phyloP scores from a whole-genome alignment of 1,140 invertebrate genomes.

The Amphibalanus amphitrite region DNA sequence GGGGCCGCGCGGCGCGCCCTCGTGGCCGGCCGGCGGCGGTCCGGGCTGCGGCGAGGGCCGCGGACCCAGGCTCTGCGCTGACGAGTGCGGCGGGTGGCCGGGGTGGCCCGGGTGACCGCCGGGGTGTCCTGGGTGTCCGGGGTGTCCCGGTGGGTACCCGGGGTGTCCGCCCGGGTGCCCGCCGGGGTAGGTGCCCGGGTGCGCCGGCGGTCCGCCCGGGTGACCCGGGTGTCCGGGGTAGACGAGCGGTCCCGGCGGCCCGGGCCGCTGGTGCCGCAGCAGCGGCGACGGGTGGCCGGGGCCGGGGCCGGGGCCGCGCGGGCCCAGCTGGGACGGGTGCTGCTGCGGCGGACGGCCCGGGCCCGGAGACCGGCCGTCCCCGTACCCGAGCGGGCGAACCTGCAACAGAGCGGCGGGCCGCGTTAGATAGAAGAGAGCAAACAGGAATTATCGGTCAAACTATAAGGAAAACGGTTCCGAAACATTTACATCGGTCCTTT shows the following conservation, averaged over 20 bases:
- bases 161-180: neutral
- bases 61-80: slow-evolving; percentile 5
- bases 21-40: neutral
- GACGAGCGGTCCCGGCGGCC: slow-evolving; percentile 15
- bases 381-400: neutral
- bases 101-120: slow-evolving; percentile 11
- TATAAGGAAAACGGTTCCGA: too few species aligned
- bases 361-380: neutral
- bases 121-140: slow-evolving; percentile 8
- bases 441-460: too few species aligned
- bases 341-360: neutral
- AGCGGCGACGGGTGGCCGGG: slow-evolving; percentile 4
- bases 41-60: slow-evolving; percentile 6
- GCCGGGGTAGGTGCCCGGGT: neutral
- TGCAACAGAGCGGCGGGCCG: neutral
- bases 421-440: too few species aligned
- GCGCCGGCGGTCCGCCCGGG: slow-evolving; percentile 5
- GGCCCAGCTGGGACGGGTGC: slow-evolving; percentile 7
- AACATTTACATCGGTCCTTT: too few species aligned
- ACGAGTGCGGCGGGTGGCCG: slow-evolving; percentile 10
- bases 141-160: slow-evolving; percentile 9
- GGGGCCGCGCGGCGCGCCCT: neutral
- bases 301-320: slow-evolving; percentile 5
- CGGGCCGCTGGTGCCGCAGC: slow-evolving; percentile 8
- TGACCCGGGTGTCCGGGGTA: slow-evolving; percentile 9